Conservation (phyloP, 2,113 vertebrate species). For the Haplochromis vanheusdeni region DNA sequence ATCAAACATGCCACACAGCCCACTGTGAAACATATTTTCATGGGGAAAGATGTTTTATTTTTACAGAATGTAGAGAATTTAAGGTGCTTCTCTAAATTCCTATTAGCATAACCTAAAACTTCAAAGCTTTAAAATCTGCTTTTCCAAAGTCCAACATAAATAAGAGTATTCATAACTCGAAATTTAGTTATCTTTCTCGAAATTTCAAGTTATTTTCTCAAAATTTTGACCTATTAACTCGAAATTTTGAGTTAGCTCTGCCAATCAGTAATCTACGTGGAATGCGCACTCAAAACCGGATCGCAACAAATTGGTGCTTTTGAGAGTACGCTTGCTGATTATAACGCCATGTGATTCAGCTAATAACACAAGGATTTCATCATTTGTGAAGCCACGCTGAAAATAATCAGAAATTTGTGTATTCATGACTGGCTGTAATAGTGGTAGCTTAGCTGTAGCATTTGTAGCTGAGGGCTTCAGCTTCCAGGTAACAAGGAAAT, state of each 20-base stretch:
- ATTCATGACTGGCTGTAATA: neutral
- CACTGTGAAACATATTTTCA: neutral
- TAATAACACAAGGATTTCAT: neutral
- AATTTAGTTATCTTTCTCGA: neutral
- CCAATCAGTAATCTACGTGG: neutral
- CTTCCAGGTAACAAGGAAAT: neutral
- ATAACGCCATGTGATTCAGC: too few species aligned
- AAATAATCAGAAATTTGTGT: neutral
- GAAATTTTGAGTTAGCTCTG: neutral
- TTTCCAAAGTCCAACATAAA: neutral
- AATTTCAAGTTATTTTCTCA: neutral
- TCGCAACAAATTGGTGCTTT: too few species aligned
- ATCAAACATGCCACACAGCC: neutral
- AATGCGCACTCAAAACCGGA: neutral
- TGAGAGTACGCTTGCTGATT: too few species aligned
- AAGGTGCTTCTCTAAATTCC: neutral
- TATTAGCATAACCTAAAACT: neutral
- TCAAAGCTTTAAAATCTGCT: neutral
- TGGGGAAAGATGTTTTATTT: neutral
- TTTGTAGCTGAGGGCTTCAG: neutral
- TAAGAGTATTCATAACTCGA: neutral
- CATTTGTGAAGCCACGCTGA: neutral
- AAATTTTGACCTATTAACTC: neutral
- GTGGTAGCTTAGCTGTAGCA: neutral
- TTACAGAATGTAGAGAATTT: neutral